Evolutionary conservation across 1,140 invertebrate genomes (phyloP), one percentile per base, ranked within the genome.

Genomic region (Liolophura sinensis): DNA sequence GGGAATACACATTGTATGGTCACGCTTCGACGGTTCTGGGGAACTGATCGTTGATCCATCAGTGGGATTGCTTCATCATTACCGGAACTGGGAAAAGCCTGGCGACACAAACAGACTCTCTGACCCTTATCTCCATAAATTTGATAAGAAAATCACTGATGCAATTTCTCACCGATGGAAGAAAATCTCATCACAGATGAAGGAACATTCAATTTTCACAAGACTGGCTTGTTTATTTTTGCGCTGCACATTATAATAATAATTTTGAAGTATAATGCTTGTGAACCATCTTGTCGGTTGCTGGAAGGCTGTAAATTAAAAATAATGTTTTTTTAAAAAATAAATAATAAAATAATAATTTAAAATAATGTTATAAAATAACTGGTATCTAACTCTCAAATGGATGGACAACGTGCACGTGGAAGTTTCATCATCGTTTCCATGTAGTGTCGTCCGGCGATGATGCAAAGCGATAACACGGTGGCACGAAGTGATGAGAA

Each of bases 1-100:
- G 1, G 94, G 95, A 0, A 97, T 97, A 83, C 95, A 97, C 81
- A 96, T 96, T 78, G 91, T 96, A 0, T 96, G 94, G 94, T 93
- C 96, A 27, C 52, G 62, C 22, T 25, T 67, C 3, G 15, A 12
- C 1, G 66, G 60, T 11, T 49, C 40, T 46, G 40, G 40, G n/a
- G 46, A 20, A 62, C n/a, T 62, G n/a, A 94, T 94, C 73, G 92
- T 96, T 1, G 91, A 92, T 0, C 87, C 91, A 0, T 91, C 93
- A 59, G 88, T 91, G 1, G 94, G 91, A 0, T 91, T 95, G 60
- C 84, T 97, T 40, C 94, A 97, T 78, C 94, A 97, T 77, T 96
- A 96, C 78, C 83, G 94, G 50, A 89, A 92, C 89, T 70, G 71
- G 65, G 48, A 64, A 54, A 64, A 66, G 20, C 66, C 68, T 1